Percentiles rank a stretch among this genome's conserved stretches.
Conservation (phyloP, 2,888 invertebrate species). For the Argyresthia goedartella region DNA sequence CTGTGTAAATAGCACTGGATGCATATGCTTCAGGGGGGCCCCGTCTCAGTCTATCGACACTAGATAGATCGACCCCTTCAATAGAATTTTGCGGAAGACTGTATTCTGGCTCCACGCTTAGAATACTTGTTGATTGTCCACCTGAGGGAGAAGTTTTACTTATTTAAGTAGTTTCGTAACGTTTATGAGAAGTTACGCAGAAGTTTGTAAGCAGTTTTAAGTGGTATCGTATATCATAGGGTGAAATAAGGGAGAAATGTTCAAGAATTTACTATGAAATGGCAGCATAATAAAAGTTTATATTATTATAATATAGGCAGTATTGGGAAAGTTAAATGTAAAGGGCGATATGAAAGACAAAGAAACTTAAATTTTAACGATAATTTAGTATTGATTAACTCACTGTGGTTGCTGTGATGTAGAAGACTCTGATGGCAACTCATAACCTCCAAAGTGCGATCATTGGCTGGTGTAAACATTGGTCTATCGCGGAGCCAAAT, state of each 20-base stretch:
- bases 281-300: no score
- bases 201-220: no score
- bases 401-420: slow-evolving; percentile 31
- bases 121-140: slow-evolving; percentile 55
- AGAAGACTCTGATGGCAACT: slow-evolving; percentile 61
- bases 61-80: slow-evolving; percentile 54
- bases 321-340: no score
- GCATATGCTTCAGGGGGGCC: slow-evolving; percentile 63
- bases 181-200: no score
- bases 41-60: slow-evolving; percentile 54
- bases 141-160: slow-evolving; percentile 22
- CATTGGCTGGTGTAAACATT: slow-evolving; percentile 48
- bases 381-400: slow-evolving; percentile 15
- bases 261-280: no score
- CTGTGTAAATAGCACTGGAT: slow-evolving; percentile 65
- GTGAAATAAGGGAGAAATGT: no score
- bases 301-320: no score
- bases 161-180: no score
- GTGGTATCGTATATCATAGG: no score
- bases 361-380: no score
- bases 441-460: slow-evolving; percentile 44
- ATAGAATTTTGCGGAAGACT: slow-evolving; percentile 63
- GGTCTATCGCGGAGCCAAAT: slow-evolving; percentile 62
- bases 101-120: slow-evolving; percentile 61
- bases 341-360: no score